A percentile compares a stretch with the other conserved stretches of the same genome.
phyloP scores from a whole-genome alignment of 1,140 invertebrate genomes.

The Drosophila parvula region DNA sequence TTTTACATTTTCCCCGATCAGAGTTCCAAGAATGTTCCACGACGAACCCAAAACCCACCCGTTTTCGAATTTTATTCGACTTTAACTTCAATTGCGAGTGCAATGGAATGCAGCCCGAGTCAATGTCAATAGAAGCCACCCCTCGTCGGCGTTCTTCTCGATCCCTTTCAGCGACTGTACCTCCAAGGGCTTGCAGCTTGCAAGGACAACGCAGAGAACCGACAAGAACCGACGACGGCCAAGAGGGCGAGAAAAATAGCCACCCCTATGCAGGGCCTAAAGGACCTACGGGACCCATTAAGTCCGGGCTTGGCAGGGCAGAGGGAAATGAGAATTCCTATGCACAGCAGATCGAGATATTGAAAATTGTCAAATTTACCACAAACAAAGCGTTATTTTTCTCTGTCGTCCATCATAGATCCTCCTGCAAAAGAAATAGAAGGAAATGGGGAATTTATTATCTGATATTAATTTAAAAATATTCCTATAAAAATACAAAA shows the following conservation, averaged over 20 bases:
- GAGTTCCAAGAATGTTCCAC: not conserved
- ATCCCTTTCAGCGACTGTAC: conserved; percentile 61
- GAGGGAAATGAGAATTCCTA: conserved; percentile 25
- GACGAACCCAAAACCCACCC: conserved; percentile 2
- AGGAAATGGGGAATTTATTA: not conserved
- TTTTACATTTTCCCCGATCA: not conserved
- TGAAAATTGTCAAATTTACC: conserved; percentile 60
- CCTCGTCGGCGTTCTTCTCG: conserved; percentile 29
- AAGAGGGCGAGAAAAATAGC: conserved; percentile 25
- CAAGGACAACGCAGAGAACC: conserved; percentile 44
- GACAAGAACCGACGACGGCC: conserved; percentile 20
- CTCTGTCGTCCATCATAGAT: conserved; percentile 84
- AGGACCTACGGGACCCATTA: conserved; percentile 36
- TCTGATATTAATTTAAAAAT: not conserved
- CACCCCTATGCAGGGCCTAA: conserved; percentile 34
- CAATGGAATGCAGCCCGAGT: conserved; percentile 75
- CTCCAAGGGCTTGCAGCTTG: conserved; percentile 64
- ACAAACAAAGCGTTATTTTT: conserved; percentile 84
- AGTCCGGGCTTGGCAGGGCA: conserved; percentile 37
- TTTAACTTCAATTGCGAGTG: conserved; percentile 65
- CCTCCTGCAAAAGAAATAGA: conserved; percentile 62
- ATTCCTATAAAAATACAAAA: not conserved
- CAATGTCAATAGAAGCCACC: conserved; percentile 74
- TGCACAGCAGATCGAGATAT: conserved; percentile 51
- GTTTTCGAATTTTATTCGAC: conserved; percentile 8